Conservation (phyloP, 2,888 invertebrate genomes). For the Drosophila putrida region DNA sequence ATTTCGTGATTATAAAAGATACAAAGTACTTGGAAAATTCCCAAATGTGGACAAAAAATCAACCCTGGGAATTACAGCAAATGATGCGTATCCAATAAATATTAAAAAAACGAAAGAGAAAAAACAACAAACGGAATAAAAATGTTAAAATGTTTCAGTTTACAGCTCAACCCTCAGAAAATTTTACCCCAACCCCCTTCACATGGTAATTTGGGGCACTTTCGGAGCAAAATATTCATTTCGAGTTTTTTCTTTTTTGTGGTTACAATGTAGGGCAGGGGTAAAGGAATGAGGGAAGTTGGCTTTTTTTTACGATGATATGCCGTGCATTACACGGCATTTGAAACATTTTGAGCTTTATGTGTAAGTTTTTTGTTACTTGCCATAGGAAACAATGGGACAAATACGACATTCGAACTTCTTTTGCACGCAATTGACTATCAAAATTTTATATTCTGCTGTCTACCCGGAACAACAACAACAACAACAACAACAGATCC, state of each 20-base stretch:
- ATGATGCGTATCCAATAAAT: slow-evolving; percentile 61
- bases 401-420: slow-evolving; percentile 53
- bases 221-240: slow-evolving; percentile 64
- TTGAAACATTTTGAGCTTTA: slow-evolving; percentile 68
- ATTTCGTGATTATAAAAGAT: slow-evolving; percentile 2
- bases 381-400: slow-evolving; percentile 40
- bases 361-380: slow-evolving; percentile 43
- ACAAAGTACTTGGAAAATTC: neutral
- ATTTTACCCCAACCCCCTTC: slow-evolving; percentile 27
- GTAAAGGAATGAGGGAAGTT: slow-evolving; percentile 19
- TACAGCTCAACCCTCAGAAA: slow-evolving; percentile 42
- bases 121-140: slow-evolving; percentile 23
- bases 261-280: slow-evolving; percentile 11
- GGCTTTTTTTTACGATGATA: slow-evolving; percentile 68
- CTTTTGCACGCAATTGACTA: slow-evolving; percentile 73
- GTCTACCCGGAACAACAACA: slow-evolving; percentile 10
- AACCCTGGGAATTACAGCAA: slow-evolving; percentile 51
- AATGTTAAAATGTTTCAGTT: slow-evolving; percentile 53
- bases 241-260: slow-evolving; percentile 41
- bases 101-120: slow-evolving; percentile 27
- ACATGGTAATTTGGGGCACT: slow-evolving; percentile 61
- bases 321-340: slow-evolving; percentile 68
- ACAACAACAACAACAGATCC: neutral
- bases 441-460: slow-evolving; percentile 64
- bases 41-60: slow-evolving; percentile 25